phyloP scores from a whole-genome alignment of 2,113 vertebrate genomes.

The Benitochromis conjunctus region DNA sequence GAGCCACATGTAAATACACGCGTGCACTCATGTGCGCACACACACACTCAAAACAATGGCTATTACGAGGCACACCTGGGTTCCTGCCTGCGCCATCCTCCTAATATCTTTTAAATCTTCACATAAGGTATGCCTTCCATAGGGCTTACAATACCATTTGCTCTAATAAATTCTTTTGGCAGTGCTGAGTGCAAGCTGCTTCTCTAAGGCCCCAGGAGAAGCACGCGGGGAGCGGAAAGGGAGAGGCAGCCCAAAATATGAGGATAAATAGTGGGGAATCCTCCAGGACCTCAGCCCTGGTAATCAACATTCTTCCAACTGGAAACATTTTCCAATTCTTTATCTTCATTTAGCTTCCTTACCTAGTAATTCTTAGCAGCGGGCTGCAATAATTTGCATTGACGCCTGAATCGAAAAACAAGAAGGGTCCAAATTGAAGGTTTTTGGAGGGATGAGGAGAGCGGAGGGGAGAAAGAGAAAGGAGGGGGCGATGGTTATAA shows the following conservation, averaged over 20 bases:
- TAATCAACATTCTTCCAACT: conserved; percentile 77
- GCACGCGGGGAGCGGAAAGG: conserved; percentile 47
- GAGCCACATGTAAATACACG: conserved; percentile 48
- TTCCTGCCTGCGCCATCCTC: conserved; percentile 73
- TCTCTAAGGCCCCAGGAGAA: conserved; percentile 67
- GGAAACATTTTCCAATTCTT: conserved; percentile 79
- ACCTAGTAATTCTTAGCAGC: conserved; percentile 70
- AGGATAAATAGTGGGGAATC: conserved; percentile 81
- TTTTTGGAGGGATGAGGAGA: conserved; percentile 23
- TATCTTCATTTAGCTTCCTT: conserved; percentile 77
- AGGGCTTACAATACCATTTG: conserved; percentile 83
- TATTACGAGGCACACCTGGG: conserved; percentile 81
- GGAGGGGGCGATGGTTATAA: conserved; percentile 45
- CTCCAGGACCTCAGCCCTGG: conserved; percentile 67
- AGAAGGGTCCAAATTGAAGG: conserved; percentile 41
- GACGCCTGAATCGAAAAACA: conserved; percentile 52
- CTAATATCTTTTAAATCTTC: conserved; percentile 84
- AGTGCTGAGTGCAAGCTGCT: conserved; percentile 78
- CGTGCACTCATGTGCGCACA: conserved; percentile 7
- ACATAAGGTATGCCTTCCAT: conserved; percentile 85
- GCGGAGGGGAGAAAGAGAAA: background rate
- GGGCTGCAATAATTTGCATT: conserved; percentile 65
- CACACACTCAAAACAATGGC: conserved; percentile 73
- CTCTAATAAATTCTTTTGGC: conserved; percentile 87
- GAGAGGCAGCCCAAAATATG: conserved; percentile 77